Percentiles rank a stretch among this genome's conserved stretches.
Conservation (phyloP, 2,888 invertebrate species). For the Alentia gelatinosa region DNA sequence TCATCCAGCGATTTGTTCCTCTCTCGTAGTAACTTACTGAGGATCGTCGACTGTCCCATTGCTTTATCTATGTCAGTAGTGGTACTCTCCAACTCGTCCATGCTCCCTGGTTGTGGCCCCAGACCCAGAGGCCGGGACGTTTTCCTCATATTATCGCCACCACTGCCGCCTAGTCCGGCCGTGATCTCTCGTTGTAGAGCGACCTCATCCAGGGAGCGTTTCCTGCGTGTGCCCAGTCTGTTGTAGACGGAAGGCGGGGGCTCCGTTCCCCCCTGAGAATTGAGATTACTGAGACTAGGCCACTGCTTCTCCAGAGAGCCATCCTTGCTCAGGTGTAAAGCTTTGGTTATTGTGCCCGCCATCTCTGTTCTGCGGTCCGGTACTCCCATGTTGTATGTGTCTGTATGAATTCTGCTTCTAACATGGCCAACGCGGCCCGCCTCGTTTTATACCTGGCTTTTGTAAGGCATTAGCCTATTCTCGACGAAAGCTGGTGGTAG, state of each 20-base stretch:
- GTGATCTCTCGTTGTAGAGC: neutral
- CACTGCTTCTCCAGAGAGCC: neutral
- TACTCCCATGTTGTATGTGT: neutral
- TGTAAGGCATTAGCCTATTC: slow-evolving; percentile 10
- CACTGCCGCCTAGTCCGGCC: neutral
- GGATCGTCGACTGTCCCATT: neutral
- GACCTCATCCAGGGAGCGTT: neutral
- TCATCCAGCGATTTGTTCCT: slow-evolving; percentile 11
- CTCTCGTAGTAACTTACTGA: neutral
- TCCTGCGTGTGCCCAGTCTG: neutral
- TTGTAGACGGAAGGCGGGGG: neutral
- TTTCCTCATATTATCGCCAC: too few relatives aligned
- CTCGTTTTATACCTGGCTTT: neutral
- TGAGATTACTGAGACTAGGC: neutral
- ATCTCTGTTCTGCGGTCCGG: neutral
- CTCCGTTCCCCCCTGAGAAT: neutral
- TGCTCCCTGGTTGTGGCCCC: too few relatives aligned
- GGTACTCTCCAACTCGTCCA: neutral
- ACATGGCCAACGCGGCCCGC: neutral
- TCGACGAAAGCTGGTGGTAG: neutral
- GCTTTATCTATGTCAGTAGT: neutral
- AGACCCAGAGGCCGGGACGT: neutral
- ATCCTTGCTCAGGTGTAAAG: neutral
- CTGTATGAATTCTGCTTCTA: neutral
- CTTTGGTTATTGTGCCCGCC: neutral